Percentiles rank a stretch among this genome's conserved stretches.
phyloP scores from a whole-genome alignment of 2,113 vertebrate species.

The Tachycineta bicolor region DNA sequence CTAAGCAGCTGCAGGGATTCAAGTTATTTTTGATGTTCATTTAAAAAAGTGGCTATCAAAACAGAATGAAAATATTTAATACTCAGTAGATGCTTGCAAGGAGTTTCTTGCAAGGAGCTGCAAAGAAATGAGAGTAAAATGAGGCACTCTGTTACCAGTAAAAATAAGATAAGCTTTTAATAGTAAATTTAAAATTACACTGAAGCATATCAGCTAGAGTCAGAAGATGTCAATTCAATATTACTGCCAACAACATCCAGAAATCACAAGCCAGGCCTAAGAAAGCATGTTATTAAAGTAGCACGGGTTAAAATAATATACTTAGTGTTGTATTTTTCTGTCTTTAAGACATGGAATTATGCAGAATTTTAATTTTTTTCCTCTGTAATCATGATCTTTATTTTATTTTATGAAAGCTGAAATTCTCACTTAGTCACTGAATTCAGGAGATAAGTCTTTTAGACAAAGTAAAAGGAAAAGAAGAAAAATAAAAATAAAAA shows the following conservation, averaged over 20 bases:
- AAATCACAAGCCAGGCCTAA: background rate
- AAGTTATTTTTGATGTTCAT: conserved; percentile 61
- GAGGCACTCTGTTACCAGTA: background rate
- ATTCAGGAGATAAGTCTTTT: background rate
- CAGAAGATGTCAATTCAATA: background rate
- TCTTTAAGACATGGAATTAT: background rate
- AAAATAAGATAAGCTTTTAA: background rate
- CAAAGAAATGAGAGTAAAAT: conserved; percentile 1
- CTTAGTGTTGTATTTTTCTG: background rate
- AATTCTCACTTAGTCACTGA: background rate
- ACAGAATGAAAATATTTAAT: conserved; percentile 52
- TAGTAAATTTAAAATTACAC: conserved; percentile 3
- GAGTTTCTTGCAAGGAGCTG: background rate
- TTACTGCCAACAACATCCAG: background rate
- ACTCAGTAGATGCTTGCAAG: background rate
- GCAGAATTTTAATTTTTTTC: background rate
- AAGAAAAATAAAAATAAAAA: too few species aligned
- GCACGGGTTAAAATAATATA: background rate
- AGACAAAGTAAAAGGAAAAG: background rate
- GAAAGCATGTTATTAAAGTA: background rate
- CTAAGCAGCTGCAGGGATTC: conserved; percentile 71
- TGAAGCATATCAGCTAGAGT: background rate
- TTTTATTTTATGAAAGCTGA: background rate
- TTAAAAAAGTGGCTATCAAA: conserved; percentile 63
- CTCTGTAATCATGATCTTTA: background rate